Conservation (phyloP, 1,140 invertebrate species). For the Drosophila tsacasi region DNA sequence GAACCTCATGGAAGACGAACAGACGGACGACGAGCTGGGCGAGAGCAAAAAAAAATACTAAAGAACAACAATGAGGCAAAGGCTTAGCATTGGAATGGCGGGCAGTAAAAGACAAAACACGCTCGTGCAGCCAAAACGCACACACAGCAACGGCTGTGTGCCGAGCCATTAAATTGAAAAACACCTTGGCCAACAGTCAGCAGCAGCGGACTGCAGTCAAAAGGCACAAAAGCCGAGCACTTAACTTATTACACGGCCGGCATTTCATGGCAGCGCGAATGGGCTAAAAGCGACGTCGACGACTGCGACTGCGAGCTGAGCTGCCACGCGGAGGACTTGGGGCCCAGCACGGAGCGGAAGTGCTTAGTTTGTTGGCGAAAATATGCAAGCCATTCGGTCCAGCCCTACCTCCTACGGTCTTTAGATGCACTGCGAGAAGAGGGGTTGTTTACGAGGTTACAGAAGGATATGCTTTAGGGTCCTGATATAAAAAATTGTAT, state of each 20-base stretch:
- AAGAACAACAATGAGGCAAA: slow-evolving; percentile 14
- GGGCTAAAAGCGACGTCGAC: slow-evolving; percentile 13
- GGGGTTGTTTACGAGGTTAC: no score
- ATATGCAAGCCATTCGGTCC: slow-evolving; percentile 66
- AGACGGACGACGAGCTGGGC: background rate
- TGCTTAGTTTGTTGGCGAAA: slow-evolving; percentile 78
- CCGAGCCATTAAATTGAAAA: slow-evolving; percentile 71
- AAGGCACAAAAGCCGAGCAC: slow-evolving; percentile 71
- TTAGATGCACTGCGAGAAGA: slow-evolving; percentile 6
- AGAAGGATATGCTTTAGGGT: background rate
- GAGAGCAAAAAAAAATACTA: background rate
- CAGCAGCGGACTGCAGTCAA: slow-evolving; percentile 41
- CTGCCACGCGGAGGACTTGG: slow-evolving; percentile 28
- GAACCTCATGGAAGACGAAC: slow-evolving; percentile 66
- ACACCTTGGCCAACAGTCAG: slow-evolving; percentile 50
- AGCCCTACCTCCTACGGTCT: background rate
- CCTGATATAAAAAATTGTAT: background rate
- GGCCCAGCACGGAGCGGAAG: slow-evolving; percentile 59
- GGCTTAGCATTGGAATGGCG: slow-evolving; percentile 37
- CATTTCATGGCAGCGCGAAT: slow-evolving; percentile 59
- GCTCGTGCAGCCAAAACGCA: slow-evolving; percentile 60
- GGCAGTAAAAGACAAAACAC: slow-evolving; percentile 73
- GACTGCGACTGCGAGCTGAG: slow-evolving; percentile 1
- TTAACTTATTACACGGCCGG: slow-evolving; percentile 81
- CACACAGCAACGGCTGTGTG: slow-evolving; percentile 32